Conservation (phyloP, 2,888 invertebrate genomes). For the Mayetiola destructor region DNA sequence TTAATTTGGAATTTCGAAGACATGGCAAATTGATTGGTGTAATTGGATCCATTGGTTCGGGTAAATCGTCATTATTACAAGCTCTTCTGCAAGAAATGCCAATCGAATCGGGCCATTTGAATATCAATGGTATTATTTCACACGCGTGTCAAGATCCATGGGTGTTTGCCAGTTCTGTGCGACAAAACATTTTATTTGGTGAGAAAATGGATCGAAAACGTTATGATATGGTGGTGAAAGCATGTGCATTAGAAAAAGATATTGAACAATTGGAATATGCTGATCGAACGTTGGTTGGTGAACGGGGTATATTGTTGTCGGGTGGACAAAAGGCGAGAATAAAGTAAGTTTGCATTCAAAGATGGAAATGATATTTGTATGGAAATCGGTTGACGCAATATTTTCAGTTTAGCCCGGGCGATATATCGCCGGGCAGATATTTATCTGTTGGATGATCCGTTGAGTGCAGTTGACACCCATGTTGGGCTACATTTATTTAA, state of each 20-base stretch:
- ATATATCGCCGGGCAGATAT: constrained; percentile 45
- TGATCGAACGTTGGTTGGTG: constrained; percentile 44
- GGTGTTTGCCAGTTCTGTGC: constrained; percentile 60
- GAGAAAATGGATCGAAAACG: constrained; percentile 22
- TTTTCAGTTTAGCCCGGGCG: constrained; percentile 20
- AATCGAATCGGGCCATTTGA: constrained; percentile 38
- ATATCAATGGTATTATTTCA: constrained; percentile 48
- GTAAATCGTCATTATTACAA: constrained; percentile 55
- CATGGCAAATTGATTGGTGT: constrained; percentile 49
- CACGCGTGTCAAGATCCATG: constrained; percentile 79
- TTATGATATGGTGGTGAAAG: constrained; percentile 33
- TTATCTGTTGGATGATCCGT: constrained; percentile 58
- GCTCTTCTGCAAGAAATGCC: constrained; percentile 59
- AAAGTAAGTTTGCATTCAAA: constrained; percentile 26
- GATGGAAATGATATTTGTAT: background rate
- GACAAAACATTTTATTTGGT: constrained; percentile 77
- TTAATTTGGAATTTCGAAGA: constrained; percentile 35
- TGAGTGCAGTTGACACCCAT: constrained; percentile 58
- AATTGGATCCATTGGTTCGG: constrained; percentile 61
- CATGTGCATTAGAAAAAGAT: constrained; percentile 36
- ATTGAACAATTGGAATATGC: constrained; percentile 40
- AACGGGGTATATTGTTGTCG: constrained; percentile 44
- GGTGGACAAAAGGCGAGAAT: constrained; percentile 58
- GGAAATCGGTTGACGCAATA: background rate
- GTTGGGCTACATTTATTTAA: constrained; percentile 56